Base-by-base conservation (phyloP, 2,888 invertebrate genomes). In the Agapetus fuscipes region DNA sequence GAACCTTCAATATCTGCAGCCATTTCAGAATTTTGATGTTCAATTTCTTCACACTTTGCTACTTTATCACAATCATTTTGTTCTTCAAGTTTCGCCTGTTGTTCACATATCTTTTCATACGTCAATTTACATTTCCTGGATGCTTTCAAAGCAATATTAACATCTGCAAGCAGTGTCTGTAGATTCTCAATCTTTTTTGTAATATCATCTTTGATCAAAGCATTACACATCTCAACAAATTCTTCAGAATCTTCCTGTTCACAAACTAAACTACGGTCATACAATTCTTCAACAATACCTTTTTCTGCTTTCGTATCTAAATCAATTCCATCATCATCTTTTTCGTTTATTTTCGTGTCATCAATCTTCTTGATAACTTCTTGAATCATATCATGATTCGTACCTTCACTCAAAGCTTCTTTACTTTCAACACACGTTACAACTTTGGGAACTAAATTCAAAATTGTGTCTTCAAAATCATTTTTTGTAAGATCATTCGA, bases 131-230 rank as follows among this genome's bases (percentile, higher is more conserved):
- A 66, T 48, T 63, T 60, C 45, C 54, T 60, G 64, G 69, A 49
- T 60, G 39, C 65, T 51, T 66, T 66, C 33, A 69, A 54, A 11
- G 67, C 63, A 38, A 56, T 56, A 48, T 68, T 68, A 1, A 69
- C 68, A 48, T 69, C 69, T 34, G 61, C 62, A 1, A 69, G 50
- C 34, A 69, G 53, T 46, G 66, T 68, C 46, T 67, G 66, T 65
- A 70, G 67, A 41, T 61, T 65, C 17, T 69, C 64, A 1, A 69
- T 48, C 53, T 70, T 70, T 48, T 67, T 68, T 2, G 64, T 65
- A 34, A 69, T 68, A 51, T 70, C 69, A 54, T 63, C 65, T 39
- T 58, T 56, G 31, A 69, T 66, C 2, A 68, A 51, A n/a, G 62
- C 62, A 38, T 64, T 30, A 68, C 62, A 50, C 63, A 66, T 14